Conservation (phyloP, 1,140 invertebrate genomes). For the Microplitis mediator region DNA sequence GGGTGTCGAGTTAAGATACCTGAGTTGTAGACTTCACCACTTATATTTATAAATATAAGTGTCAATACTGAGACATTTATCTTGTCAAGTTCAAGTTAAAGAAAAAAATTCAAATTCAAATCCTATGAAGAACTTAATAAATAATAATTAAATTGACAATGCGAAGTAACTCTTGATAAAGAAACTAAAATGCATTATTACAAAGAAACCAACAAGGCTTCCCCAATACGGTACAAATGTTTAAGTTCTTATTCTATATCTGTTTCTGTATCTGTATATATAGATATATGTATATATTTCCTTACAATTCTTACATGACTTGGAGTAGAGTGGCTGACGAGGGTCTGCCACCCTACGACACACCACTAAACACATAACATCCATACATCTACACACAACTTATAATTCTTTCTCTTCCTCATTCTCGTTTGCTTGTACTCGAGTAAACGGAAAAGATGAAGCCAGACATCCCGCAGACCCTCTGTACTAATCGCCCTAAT, state of each 20-base stretch:
- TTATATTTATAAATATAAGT: too few species aligned
- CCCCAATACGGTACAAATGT: not conserved
- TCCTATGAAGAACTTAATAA: too few species aligned
- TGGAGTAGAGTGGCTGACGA: constrained; percentile 48
- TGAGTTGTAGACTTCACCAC: too few species aligned
- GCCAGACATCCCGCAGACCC: constrained; percentile 58
- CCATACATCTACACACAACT: constrained; percentile 34
- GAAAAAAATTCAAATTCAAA: too few species aligned
- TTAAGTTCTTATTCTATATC: not conserved
- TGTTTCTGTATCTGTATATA: constrained; percentile 3
- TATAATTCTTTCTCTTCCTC: constrained; percentile 14
- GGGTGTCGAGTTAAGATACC: too few species aligned
- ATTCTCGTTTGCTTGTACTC: constrained; percentile 11
- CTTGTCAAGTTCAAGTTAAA: too few species aligned
- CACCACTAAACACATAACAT: not conserved
- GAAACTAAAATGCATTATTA: too few species aligned
- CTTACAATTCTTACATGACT: constrained; percentile 33
- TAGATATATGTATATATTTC: constrained; percentile 12
- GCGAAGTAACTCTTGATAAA: too few species aligned
- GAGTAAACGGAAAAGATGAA: constrained; percentile 40
- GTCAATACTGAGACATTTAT: too few species aligned
- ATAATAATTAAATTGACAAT: too few species aligned
- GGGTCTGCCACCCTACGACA: constrained; percentile 23
- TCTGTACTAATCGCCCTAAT: constrained; percentile 59
- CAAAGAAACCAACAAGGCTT: too few species aligned